phyloP scores from a whole-genome alignment of 2,797 vertebrate species.

The Sebastes itinus region DNA sequence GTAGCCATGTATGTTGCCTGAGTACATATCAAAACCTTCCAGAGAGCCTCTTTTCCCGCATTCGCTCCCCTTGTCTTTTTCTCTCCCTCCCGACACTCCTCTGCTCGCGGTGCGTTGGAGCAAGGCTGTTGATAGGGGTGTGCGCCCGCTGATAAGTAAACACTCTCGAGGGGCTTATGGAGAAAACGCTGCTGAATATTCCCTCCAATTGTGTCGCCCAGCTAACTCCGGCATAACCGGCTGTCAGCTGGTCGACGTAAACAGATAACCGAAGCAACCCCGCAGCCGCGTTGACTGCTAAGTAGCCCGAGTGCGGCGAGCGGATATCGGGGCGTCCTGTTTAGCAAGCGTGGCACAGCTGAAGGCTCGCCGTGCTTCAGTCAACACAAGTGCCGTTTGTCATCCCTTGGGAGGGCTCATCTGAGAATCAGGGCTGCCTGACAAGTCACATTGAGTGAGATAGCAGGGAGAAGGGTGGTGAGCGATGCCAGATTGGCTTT shows the following conservation, averaged over 20 bases:
- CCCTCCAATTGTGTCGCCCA: constrained; percentile 22
- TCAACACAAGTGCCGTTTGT: constrained; percentile 62
- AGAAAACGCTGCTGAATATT: constrained; percentile 55
- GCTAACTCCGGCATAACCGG: constrained; percentile 35
- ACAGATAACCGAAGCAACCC: constrained; percentile 51
- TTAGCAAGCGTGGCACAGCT: constrained; percentile 36
- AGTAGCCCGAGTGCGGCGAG: constrained; percentile 28
- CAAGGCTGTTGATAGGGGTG: constrained; percentile 68
- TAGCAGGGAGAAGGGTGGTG: constrained; percentile 42
- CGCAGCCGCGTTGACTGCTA: constrained; percentile 20
- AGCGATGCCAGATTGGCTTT: constrained; percentile 64
- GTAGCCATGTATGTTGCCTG: constrained; percentile 69
- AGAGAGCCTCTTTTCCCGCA: constrained; percentile 51
- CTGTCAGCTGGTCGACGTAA: constrained; percentile 45
- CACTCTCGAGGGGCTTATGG: constrained; percentile 65
- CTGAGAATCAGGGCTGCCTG: constrained; percentile 53
- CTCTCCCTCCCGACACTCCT: constrained; percentile 36
- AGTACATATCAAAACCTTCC: constrained; percentile 71
- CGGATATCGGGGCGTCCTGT: constrained; percentile 51
- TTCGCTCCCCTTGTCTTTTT: neutral
- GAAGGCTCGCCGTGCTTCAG: constrained; percentile 61
- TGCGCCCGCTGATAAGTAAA: constrained; percentile 74
- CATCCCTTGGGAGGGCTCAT: constrained; percentile 62
- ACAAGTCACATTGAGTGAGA: constrained; percentile 56
- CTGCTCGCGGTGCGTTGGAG: constrained; percentile 51